Percentiles rank a stretch among this genome's conserved stretches.
Conservation (phyloP, 2,113 vertebrate genomes). For the Malurus elegans region DNA sequence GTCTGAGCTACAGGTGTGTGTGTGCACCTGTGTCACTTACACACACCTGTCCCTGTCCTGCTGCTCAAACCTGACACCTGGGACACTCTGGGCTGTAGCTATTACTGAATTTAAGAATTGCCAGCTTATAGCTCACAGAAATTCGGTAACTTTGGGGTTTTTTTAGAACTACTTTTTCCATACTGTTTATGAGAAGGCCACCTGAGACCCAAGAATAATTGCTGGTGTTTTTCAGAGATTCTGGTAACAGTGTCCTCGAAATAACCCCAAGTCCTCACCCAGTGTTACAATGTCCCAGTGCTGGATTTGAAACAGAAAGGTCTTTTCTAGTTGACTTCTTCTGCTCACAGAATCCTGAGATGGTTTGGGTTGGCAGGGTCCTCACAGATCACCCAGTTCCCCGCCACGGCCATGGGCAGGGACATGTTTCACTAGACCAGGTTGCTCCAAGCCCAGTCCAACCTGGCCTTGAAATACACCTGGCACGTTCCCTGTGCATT, state of each 20-base stretch:
- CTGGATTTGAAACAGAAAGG: neutral
- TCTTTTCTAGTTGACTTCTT: rapidly evolving
- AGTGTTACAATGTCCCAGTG: neutral
- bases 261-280: rapidly evolving
- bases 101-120: rapidly evolving
- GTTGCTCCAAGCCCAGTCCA: rapidly evolving
- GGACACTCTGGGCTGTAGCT: neutral
- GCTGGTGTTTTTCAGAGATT: neutral
- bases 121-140: neutral
- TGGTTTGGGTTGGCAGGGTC: too few species aligned
- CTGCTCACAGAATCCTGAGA: rapidly evolving
- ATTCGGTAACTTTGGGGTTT: neutral
- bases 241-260: neutral
- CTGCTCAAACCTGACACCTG: neutral
- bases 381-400: neutral
- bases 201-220: neutral
- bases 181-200: rapidly evolving
- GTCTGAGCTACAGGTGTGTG: neutral
- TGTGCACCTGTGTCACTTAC: neutral
- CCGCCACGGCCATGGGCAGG: neutral
- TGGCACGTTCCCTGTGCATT: neutral
- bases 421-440: rapidly evolving
- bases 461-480: neutral
- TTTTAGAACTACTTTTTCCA: neutral
- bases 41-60: neutral